A percentile compares a stretch with the other conserved stretches of the same genome.
These are phyloP conservation scores for Perizoma affinitatum DNA, from an alignment of 2,888 invertebrate species.

Conservation along the genomic window DNA sequence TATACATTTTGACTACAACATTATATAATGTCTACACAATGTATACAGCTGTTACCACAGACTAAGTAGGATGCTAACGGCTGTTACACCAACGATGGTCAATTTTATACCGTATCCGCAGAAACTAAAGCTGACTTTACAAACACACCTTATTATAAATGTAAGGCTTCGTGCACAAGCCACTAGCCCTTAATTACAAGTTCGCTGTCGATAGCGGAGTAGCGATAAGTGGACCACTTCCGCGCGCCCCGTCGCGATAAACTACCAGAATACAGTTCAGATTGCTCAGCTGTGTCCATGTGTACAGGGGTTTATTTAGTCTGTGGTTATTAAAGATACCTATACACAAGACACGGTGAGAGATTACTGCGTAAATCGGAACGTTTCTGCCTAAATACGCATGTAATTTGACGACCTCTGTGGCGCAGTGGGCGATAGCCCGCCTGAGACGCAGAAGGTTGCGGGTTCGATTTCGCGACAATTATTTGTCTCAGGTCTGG, in stretches of 20 bases:
- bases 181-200: constrained; percentile 25
- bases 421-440: too few species aligned
- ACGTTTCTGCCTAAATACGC: too few species aligned
- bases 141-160: neutral
- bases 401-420: too few species aligned
- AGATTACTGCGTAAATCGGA: too few species aligned
- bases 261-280: constrained; percentile 15
- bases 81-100: neutral
- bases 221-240: constrained; percentile 28
- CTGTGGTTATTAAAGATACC: too few species aligned
- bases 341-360: too few species aligned
- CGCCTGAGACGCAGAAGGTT: too few species aligned
- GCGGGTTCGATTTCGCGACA: too few species aligned
- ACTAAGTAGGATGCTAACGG: neutral
- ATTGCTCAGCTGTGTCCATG: constrained; percentile 1
- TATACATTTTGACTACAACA: too few species aligned
- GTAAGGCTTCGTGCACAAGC: constrained; percentile 26
- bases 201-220: constrained; percentile 23
- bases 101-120: constrained; percentile 1
- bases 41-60: neutral
- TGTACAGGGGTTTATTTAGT: constrained; percentile 3
- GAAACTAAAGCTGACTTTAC: neutral
- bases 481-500: too few species aligned
- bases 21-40: neutral
- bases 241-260: constrained; percentile 22